Percentiles rank a stretch among this genome's conserved stretches.
These are phyloP conservation scores for Rhynchomys soricoides DNA, from an alignment of 2,113 vertebrate species.

Conservation along the genomic window DNA sequence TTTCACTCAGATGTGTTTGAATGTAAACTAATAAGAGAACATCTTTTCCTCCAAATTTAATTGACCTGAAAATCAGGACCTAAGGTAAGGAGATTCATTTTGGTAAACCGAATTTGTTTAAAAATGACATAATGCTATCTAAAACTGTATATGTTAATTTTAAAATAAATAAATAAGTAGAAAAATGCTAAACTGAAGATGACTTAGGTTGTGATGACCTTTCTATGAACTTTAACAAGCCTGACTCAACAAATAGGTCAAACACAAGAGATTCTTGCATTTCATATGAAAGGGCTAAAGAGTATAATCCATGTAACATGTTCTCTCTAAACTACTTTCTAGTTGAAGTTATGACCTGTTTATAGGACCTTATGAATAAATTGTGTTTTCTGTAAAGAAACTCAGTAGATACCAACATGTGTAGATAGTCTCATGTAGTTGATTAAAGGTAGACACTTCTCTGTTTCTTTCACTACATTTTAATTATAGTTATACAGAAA, in stretches of 20 bases:
- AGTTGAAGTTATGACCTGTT: not conserved
- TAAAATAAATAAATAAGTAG: not conserved
- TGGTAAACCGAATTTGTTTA: not conserved
- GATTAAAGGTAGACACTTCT: no score
- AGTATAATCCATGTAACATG: not conserved
- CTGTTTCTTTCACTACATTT: not conserved
- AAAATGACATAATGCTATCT: not conserved
- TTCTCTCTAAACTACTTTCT: not conserved
- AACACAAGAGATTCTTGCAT: not conserved
- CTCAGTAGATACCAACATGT: not conserved
- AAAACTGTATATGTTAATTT: not conserved
- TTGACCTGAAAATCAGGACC: not conserved
- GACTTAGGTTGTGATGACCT: not conserved
- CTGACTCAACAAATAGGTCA: not conserved
- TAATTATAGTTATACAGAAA: not conserved
- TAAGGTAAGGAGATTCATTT: not conserved
- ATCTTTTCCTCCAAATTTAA: slow-evolving; percentile 7
- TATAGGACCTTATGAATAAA: not conserved
- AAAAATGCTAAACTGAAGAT: not conserved
- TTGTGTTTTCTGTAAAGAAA: not conserved
- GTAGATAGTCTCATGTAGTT: not conserved
- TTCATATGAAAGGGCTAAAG: not conserved
- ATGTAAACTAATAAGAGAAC: not conserved
- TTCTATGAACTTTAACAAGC: not conserved
- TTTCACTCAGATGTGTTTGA: not conserved